These are phyloP conservation scores for Callopanchax toddi DNA, from an alignment of 2,113 vertebrate species.

Conservation along the genomic window DNA sequence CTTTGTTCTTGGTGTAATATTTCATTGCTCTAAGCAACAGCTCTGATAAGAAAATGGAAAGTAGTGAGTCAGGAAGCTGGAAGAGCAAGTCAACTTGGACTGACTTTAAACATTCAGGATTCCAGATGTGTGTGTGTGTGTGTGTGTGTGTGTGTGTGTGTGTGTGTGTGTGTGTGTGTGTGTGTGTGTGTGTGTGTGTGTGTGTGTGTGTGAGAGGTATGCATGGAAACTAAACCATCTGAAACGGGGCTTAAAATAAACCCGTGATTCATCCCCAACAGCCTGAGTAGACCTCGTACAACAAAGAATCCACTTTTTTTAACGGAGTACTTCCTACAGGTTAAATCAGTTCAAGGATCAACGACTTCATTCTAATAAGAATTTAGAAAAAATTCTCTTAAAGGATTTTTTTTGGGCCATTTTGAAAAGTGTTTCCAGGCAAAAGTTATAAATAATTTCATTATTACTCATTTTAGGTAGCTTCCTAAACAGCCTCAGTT, in stretches of 20 bases:
- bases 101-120: conserved; percentile 31
- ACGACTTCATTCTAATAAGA: no score
- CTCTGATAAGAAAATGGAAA: conserved; percentile 47
- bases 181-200: conserved; percentile 18
- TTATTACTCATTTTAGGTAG: no score
- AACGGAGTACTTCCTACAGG: no score
- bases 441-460: conserved; percentile 14
- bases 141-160: no score
- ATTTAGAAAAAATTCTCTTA: no score
- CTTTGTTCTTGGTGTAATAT: conserved; percentile 25
- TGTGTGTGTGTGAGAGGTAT: conserved; percentile 19
- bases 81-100: conserved; percentile 63
- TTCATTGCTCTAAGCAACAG: conserved; percentile 33
- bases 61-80: conserved; percentile 67
- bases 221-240: conserved; percentile 58
- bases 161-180: conserved; percentile 33
- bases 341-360: no score
- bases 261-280: conserved; percentile 66
- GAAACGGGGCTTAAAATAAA: conserved; percentile 66
- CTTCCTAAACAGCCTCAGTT: no score
- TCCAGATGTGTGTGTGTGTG: conserved; percentile 35
- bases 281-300: conserved; percentile 42
- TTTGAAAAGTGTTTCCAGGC: no score
- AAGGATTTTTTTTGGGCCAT: no score
- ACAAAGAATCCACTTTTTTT: conserved; percentile 40